A percentile compares a stretch with the other conserved stretches of the same genome.
Conservation (phyloP, 2,888 invertebrate genomes). For the Torymus tubicola region DNA sequence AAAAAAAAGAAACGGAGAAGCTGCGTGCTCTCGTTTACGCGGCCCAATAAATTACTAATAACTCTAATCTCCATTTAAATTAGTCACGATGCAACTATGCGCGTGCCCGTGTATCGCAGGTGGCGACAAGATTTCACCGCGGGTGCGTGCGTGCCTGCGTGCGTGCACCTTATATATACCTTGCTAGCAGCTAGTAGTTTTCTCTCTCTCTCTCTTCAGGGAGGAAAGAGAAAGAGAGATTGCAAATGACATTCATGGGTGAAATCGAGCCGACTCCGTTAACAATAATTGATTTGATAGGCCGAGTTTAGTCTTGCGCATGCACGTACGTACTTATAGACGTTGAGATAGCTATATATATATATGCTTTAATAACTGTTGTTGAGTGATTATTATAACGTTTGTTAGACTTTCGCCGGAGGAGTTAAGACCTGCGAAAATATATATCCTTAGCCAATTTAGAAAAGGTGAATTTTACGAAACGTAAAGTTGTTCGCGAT, state of each 20-base stretch:
- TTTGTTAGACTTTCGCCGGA: constrained; percentile 14
- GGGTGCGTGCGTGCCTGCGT: neutral
- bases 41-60: constrained; percentile 54
- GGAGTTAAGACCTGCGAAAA: neutral
- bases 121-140: constrained; percentile 51
- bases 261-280: constrained; percentile 58
- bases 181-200: constrained; percentile 6
- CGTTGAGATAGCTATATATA: too few relatives aligned
- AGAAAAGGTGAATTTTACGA: constrained; percentile 36
- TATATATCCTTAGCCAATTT: constrained; percentile 23
- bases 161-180: too few relatives aligned
- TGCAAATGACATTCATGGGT: constrained; percentile 59
- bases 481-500: neutral
- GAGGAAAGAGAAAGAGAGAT: constrained; percentile 51
- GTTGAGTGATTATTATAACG: constrained; percentile 32
- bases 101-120: constrained; percentile 45
- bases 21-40: constrained; percentile 43
- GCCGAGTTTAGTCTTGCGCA: constrained; percentile 26
- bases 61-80: constrained; percentile 55
- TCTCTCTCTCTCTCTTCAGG: constrained; percentile 14
- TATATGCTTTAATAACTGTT: constrained; percentile 22
- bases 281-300: constrained; percentile 62
- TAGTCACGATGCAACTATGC: constrained; percentile 36
- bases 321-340: neutral
- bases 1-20: constrained; percentile 38